A percentile compares a stretch with the other conserved stretches of the same genome.
Conservation (phyloP, 2,797 vertebrate species). For the Forpus xanthops region DNA sequence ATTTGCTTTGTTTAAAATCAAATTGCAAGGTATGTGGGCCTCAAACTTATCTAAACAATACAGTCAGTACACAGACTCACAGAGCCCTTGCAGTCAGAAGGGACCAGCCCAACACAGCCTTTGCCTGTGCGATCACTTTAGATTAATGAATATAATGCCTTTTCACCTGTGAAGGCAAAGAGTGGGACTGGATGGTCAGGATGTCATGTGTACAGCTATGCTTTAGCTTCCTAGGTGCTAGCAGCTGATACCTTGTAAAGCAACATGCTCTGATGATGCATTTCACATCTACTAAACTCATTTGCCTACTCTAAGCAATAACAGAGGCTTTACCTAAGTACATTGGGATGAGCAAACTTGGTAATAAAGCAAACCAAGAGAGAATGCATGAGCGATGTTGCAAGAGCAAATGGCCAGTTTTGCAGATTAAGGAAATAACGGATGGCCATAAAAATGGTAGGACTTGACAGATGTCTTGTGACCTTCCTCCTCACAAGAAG, state of each 20-base stretch:
- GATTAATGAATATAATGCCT: not conserved
- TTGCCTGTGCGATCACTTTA: not conserved
- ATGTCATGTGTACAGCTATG: not conserved
- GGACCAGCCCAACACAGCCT: not conserved
- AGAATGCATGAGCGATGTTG: not conserved
- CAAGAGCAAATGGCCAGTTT: not conserved
- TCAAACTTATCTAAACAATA: slow-evolving; percentile 25
- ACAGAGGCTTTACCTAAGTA: not conserved
- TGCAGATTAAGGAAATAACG: not conserved
- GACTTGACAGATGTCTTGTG: not conserved
- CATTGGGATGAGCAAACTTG: not conserved
- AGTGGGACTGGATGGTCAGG: not conserved
- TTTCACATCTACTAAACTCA: not conserved
- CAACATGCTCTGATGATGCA: not conserved
- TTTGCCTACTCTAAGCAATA: not conserved
- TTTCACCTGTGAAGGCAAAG: not conserved
- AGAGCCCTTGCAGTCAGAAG: not conserved
- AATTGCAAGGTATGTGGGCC: not conserved
- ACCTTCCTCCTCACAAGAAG: not conserved
- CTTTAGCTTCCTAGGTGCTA: not conserved
- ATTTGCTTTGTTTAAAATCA: slow-evolving; percentile 40
- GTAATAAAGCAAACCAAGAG: not conserved
- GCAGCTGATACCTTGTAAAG: not conserved
- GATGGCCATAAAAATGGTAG: not conserved
- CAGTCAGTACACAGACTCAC: not conserved